Percentiles rank a stretch among this genome's conserved stretches.
phyloP scores from a whole-genome alignment of 2,113 vertebrate genomes.

The Brevimyrus niger region DNA sequence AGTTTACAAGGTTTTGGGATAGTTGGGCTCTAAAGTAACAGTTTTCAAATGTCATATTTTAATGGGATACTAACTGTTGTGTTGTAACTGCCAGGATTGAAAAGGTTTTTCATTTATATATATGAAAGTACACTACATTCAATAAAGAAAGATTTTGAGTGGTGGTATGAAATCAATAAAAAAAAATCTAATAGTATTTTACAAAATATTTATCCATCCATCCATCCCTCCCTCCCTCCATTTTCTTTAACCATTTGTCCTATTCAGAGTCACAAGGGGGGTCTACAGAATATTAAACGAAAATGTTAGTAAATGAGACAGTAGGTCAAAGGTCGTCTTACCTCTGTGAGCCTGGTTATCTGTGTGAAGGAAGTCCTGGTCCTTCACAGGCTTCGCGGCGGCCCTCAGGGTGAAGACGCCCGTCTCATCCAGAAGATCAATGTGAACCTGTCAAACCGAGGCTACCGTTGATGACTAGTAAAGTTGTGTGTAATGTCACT shows the following conservation, averaged over 20 bases:
- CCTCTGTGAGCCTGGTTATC: slow-evolving; percentile 36
- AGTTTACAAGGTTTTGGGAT: neutral
- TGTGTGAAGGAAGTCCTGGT: slow-evolving; percentile 33
- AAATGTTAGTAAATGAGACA: neutral
- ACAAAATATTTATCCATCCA: neutral
- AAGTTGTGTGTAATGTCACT: neutral
- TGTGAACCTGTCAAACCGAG: slow-evolving; percentile 54
- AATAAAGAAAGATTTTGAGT: neutral
- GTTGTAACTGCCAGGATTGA: neutral
- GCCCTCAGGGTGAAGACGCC: slow-evolving; percentile 63
- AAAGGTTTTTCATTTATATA: neutral
- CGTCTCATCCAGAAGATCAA: slow-evolving; percentile 65
- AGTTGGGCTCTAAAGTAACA: neutral
- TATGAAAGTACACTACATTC: neutral
- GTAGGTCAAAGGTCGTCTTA: slow-evolving; percentile 22
- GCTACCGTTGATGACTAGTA: neutral
- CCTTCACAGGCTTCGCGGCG: slow-evolving; percentile 45
- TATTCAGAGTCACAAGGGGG: neutral
- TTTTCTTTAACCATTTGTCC: neutral
- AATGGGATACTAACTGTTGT: neutral
- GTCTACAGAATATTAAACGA: neutral
- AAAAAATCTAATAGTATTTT: neutral
- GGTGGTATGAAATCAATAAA: neutral
- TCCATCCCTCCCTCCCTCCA: too few relatives aligned
- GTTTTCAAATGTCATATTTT: neutral